Base-by-base conservation (phyloP, 2,888 invertebrate species). In the Pristionchus mayeri region DNA sequence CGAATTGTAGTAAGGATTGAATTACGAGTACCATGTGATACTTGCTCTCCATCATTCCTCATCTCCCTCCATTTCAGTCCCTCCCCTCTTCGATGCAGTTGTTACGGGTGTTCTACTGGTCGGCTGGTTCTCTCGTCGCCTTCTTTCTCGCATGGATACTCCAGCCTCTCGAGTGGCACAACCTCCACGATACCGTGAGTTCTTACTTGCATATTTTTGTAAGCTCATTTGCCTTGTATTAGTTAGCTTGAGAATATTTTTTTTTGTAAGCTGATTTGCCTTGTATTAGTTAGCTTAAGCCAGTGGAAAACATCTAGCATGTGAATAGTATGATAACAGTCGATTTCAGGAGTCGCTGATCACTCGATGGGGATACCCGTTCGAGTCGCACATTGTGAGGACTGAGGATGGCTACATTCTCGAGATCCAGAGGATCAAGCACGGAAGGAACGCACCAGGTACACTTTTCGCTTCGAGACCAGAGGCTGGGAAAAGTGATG, bases 381-480 rank as follows among this genome's bases (percentile, higher is more conserved):
- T 63, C 63, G 81, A 82, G n/a, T n/a, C 60, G 27, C 81, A 82
- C 63, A 63, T 44, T 2, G 81, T 82, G 24, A 44, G 11, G 11
- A 82, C 81, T 30, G 30, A 34, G 0, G 81, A 82, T 48, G 81
- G 81, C 6, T 82, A 82, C 81, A 40, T 82, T 18, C 60, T 82
- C 7, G 63, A 82, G 30, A 9, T 82, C 21, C 81, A 82, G 24
- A 60, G 81, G 48, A 82, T 82, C 21, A 7, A 9, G 37, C 57
- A 80, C 27, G 80, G 80, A 37, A 37, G 57, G 44, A 6, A 44
- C 44, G 44, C n/a, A n/a, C n/a, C n/a, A n/a, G n/a, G n/a, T n/a
- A n/a, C n/a, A n/a, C n/a, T n/a, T n/a, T n/a, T n/a, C n/a, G n/a
- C n/a, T n/a, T n/a, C n/a, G n/a, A n/a, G n/a, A n/a, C n/a, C n/a